Evolutionary conservation across 2,113 vertebrate genomes (phyloP), one percentile per base, ranked within the genome.

Genomic region (Argyrosomus japonicus): DNA sequence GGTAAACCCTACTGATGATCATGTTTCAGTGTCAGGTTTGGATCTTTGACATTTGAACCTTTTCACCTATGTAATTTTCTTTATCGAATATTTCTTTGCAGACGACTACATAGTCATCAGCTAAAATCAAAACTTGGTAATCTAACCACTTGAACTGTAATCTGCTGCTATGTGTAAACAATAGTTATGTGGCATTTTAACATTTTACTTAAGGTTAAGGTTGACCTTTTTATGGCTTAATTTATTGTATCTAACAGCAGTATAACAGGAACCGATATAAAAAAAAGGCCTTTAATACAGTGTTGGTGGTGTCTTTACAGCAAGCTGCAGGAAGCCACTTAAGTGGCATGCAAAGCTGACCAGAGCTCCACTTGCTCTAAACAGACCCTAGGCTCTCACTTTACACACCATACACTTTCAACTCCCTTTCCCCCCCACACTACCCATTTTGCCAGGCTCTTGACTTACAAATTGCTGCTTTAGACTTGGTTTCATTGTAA

Each of bases 381-480:
- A 93, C 74, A 92, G 86, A 83, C 81, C 81, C 73, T 25, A 12
- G 29, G 86, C 86, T 86, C 88, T 85, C 58, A 87, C 74, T 86
- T 88, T 87, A 83, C 83, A 88, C 80, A 62, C 74, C 58, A 45
- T 67, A 70, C 82, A 83, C 86, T 78, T 88, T 87, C 68, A 82
- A 81, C 82, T 82, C 80, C 65, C 60, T 75, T 84, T 71, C 56
- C 48, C 73, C 47, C 74, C 32, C 79, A 84, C 77, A 87, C 68
- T 85, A 82, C 82, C 85, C 89, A 87, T 91, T 92, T 89, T 92
- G 87, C 90, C 81, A 82, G 84, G 82, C 88, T 93, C 92, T 94
- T 95, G 93, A 94, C 93, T 95, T 93, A 94, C 94, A 95, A 95
- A 95, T 94, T 92, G 90, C 91, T 91, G 87, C 90, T 92, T 93